Evolutionary conservation across 2,113 vertebrate genomes (phyloP).

Genomic region (Tautogolabrus adspersus): DNA sequence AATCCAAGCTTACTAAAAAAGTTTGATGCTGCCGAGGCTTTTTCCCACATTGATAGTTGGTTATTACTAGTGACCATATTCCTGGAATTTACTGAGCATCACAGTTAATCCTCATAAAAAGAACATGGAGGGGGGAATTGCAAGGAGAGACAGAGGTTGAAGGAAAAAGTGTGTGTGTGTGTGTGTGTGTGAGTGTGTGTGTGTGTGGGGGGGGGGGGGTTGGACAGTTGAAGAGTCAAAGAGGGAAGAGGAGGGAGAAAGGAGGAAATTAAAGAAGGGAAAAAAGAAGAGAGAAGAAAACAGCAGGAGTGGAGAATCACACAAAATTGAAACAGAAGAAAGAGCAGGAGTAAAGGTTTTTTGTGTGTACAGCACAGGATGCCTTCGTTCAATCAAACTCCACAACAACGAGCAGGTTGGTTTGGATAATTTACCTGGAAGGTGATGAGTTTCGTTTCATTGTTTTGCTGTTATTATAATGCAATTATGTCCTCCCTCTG

Average conservation of each 20-base stretch:
- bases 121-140: slow-evolving; percentile 1
- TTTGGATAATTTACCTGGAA: neutral
- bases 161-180: no score
- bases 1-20: neutral
- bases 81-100: slow-evolving; percentile 68
- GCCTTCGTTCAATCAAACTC: neutral
- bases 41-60: slow-evolving; percentile 67
- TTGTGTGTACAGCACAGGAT: neutral
- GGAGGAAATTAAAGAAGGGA: neutral
- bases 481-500: neutral
- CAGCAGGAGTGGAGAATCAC: neutral
- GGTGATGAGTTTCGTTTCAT: neutral
- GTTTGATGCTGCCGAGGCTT: slow-evolving; percentile 12
- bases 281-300: neutral
- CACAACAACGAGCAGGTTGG: neutral
- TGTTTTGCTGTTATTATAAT: neutral
- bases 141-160: neutral
- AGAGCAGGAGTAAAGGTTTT: slow-evolving; percentile 2
- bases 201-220: neutral
- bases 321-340: slow-evolving; percentile 6
- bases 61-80: slow-evolving; percentile 68
- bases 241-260: slow-evolving; percentile 11
- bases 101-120: slow-evolving; percentile 73
- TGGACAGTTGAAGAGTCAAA: neutral
- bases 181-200: no score